Conservation (phyloP, 2,888 invertebrate species). For the Latrodectus elegans region DNA sequence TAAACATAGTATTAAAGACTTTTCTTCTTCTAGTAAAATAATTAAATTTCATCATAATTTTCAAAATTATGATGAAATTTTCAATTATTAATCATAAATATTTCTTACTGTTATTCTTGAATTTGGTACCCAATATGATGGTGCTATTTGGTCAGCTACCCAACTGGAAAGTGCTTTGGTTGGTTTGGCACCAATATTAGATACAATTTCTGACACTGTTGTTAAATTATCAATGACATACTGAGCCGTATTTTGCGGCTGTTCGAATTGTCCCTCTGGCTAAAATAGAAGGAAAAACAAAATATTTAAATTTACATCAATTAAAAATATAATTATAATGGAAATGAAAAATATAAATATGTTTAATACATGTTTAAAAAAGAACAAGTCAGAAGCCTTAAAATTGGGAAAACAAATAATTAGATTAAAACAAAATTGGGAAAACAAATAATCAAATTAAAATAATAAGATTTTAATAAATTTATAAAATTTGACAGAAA, state of each 20-base stretch:
- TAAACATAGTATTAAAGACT: no score
- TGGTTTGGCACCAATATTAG: slow-evolving; percentile 83
- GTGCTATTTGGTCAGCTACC: slow-evolving; percentile 86
- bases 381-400: not conserved
- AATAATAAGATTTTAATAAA: not conserved
- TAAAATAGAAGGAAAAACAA: slow-evolving; percentile 21
- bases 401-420: not conserved
- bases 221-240: slow-evolving; percentile 81
- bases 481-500: not conserved
- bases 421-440: not conserved
- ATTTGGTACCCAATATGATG: slow-evolving; percentile 87
- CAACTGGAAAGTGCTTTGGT: slow-evolving; percentile 82
- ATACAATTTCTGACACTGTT: slow-evolving; percentile 80
- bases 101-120: slow-evolving; percentile 81
- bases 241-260: slow-evolving; percentile 79
- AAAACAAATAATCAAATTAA: not conserved
- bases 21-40: no score
- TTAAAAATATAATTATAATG: not conserved
- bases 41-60: not conserved
- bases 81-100: not conserved
- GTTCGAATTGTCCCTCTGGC: slow-evolving; percentile 74
- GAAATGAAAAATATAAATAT: not conserved
- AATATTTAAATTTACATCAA: not conserved
- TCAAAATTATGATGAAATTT: not conserved
- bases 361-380: not conserved